Conservation (phyloP, 2,113 vertebrate genomes). For the Crotalus tigris region DNA sequence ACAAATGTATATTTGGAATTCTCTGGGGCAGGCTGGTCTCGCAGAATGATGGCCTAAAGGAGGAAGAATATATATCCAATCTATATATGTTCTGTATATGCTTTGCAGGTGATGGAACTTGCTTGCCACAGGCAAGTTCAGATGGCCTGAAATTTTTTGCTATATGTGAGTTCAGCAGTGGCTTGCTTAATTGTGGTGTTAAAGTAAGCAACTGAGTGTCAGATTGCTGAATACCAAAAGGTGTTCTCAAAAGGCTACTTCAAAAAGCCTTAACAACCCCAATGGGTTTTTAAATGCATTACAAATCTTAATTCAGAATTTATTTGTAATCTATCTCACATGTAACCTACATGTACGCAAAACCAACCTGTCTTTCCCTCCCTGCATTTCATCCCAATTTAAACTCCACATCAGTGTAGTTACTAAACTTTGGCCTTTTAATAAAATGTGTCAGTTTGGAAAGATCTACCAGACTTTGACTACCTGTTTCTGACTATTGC, state of each 20-base stretch:
- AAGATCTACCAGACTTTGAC: neutral
- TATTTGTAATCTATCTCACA: neutral
- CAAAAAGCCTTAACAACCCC: neutral
- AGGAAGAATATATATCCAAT: neutral
- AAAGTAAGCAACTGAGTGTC: neutral
- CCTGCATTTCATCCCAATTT: neutral
- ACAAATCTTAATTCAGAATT: neutral
- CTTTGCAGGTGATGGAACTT: neutral
- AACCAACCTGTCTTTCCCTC: neutral
- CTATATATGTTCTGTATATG: neutral
- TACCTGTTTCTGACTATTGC: neutral
- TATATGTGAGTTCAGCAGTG: neutral
- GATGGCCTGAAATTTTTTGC: neutral
- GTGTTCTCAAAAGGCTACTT: neutral
- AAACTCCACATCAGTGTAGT: neutral
- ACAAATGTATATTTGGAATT: neutral
- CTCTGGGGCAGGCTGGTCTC: neutral
- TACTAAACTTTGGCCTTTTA: neutral
- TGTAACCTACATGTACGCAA: neutral
- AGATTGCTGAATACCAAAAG: neutral
- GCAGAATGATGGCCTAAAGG: neutral
- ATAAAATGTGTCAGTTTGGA: neutral
- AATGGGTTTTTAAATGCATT: neutral
- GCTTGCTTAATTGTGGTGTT: neutral
- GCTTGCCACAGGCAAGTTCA: neutral